These are phyloP conservation scores for Clarias batrachus DNA, from an alignment of 2,113 vertebrate genomes.

Conservation along the genomic window DNA sequence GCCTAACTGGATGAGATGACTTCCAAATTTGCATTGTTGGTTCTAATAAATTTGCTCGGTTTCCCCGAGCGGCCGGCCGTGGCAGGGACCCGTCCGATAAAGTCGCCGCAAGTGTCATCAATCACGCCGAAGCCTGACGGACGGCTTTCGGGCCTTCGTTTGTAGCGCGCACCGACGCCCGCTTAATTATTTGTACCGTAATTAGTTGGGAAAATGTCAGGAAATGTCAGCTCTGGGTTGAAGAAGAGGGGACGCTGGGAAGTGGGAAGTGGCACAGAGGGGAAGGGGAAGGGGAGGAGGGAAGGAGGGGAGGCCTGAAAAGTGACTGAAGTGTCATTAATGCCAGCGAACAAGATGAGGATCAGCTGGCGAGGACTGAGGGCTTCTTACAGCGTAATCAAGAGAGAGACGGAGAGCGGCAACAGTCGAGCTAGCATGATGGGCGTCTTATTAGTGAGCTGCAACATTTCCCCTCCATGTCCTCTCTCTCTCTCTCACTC, in stretches of 20 bases:
- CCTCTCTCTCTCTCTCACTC: constrained; percentile 62
- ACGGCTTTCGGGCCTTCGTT: constrained; percentile 98
- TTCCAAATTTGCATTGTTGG: constrained; percentile 99
- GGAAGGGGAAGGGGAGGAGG: constrained; percentile 76
- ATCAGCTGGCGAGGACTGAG: constrained; percentile 85
- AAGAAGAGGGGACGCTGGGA: constrained; percentile 73
- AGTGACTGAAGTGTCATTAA: constrained; percentile 99
- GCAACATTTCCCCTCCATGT: constrained; percentile 77
- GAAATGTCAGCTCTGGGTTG: constrained; percentile 99
- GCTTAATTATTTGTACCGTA: constrained; percentile 99
- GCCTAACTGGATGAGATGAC: constrained; percentile 99
- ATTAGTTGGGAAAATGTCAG: constrained; percentile 99
- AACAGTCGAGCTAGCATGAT: constrained; percentile 83
- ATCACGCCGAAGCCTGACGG: constrained; percentile 91
- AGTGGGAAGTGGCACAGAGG: constrained; percentile 85
- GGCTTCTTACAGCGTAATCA: constrained; percentile 94
- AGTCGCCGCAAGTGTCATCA: constrained; percentile 99
- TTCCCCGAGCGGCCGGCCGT: constrained; percentile 76
- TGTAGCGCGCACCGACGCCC: constrained; percentile 99
- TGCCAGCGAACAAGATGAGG: constrained; percentile 95
- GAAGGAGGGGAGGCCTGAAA: constrained; percentile 95
- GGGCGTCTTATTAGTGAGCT: constrained; percentile 90
- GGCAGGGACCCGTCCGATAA: constrained; percentile 99
- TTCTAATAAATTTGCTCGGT: constrained; percentile 99
- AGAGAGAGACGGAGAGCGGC: constrained; percentile 65